phyloP scores from a whole-genome alignment of 2,797 vertebrate species.

The Pseudopleuronectes americanus region DNA sequence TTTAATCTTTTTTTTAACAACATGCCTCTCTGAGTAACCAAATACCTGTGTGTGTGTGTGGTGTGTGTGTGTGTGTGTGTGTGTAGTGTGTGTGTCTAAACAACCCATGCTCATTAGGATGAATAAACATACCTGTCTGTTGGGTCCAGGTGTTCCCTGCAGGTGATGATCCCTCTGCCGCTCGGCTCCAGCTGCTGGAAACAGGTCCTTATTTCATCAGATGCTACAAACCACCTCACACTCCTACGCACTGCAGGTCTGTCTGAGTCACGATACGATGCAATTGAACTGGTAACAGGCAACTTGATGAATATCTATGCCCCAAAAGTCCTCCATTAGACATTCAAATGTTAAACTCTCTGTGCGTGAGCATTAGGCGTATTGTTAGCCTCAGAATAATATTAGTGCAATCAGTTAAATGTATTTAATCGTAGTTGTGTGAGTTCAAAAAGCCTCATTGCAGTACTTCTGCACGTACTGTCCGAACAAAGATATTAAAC shows the following conservation, averaged over 20 bases:
- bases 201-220: conserved; percentile 73
- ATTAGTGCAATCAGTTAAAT: conserved; percentile 46
- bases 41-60: conserved; percentile 2
- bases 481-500: conserved; percentile 33
- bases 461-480: conserved; percentile 8
- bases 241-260: conserved; percentile 38
- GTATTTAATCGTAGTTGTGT: conserved; percentile 42
- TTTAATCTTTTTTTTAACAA: conserved; percentile 34
- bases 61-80: background rate
- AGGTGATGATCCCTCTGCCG: conserved; percentile 80
- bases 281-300: conserved; percentile 25
- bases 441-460: conserved; percentile 38
- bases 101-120: conserved; percentile 53
- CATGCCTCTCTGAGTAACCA: conserved; percentile 19
- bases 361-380: conserved; percentile 15
- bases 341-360: conserved; percentile 38
- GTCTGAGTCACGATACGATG: conserved; percentile 32
- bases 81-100: conserved; percentile 6
- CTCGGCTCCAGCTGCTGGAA: conserved; percentile 82
- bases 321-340: conserved; percentile 17
- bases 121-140: conserved; percentile 64
- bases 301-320: conserved; percentile 40
- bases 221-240: conserved; percentile 29
- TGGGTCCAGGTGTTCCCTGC: conserved; percentile 63
- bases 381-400: conserved; percentile 40